A percentile compares a stretch with the other conserved stretches of the same genome.
phyloP scores from a whole-genome alignment of 2,888 invertebrate species.

The Elegia similella region DNA sequence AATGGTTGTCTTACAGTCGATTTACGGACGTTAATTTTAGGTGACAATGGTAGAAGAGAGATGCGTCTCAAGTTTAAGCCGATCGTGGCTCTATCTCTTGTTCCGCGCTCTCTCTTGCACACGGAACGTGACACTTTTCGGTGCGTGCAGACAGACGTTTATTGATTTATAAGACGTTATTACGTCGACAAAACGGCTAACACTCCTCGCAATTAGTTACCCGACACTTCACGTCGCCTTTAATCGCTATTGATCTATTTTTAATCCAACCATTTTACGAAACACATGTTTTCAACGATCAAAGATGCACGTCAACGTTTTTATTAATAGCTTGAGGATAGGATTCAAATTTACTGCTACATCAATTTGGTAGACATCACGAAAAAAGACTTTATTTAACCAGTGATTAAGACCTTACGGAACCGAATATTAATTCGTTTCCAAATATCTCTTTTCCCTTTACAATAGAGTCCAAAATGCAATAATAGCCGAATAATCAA shows the following conservation, averaged over 20 bases:
- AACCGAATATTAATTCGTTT: not conserved
- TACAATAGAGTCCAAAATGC: not conserved
- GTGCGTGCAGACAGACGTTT: too few relatives aligned
- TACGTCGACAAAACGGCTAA: too few relatives aligned
- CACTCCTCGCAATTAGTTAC: not conserved
- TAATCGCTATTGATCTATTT: conserved; percentile 25
- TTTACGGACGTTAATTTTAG: too few relatives aligned
- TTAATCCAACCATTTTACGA: conserved; percentile 18
- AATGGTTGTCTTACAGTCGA: too few relatives aligned
- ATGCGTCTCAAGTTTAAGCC: too few relatives aligned
- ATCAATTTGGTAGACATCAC: not conserved
- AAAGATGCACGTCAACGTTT: conserved; percentile 3
- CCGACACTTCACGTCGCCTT: not conserved
- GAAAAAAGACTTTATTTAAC: not conserved
- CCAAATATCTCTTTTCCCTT: not conserved
- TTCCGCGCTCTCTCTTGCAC: too few relatives aligned
- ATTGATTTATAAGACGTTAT: too few relatives aligned
- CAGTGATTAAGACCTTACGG: conserved; percentile 7
- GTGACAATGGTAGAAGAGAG: too few relatives aligned
- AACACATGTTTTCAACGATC: conserved; percentile 7
- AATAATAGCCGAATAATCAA: conserved; percentile 18
- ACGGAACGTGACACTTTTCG: too few relatives aligned
- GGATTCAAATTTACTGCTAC: not conserved
- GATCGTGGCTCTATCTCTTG: too few relatives aligned
- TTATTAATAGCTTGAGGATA: not conserved